A percentile compares a stretch with the other conserved stretches of the same genome.
Conservation (phyloP, 1,140 invertebrate genomes). For the Zelostemma sp. region DNA sequence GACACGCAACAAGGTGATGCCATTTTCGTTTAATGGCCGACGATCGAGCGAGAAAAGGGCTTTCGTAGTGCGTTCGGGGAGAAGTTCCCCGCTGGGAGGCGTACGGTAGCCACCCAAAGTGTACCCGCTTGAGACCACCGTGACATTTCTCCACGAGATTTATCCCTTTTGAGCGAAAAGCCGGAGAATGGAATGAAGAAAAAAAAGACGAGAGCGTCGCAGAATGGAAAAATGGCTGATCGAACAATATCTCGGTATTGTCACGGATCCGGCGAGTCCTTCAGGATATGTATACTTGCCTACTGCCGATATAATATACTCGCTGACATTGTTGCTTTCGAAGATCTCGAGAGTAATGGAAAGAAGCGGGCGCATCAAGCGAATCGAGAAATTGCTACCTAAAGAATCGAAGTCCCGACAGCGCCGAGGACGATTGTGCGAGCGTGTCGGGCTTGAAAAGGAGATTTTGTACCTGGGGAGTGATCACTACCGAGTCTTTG, state of each 20-base stretch:
- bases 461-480: slow-evolving; percentile 47
- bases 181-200: slow-evolving; percentile 11
- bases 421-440: slow-evolving; percentile 22
- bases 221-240: slow-evolving; percentile 24
- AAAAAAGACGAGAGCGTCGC: slow-evolving; percentile 21
- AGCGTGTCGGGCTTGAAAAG: slow-evolving; percentile 49
- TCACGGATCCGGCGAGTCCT: slow-evolving; percentile 14
- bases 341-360: slow-evolving; percentile 14
- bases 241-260: slow-evolving; percentile 14
- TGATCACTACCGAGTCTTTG: slow-evolving; percentile 49
- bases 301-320: slow-evolving; percentile 29
- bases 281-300: slow-evolving; percentile 24
- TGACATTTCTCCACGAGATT: slow-evolving; percentile 57
- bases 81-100: slow-evolving; percentile 48
- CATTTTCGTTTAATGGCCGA: slow-evolving; percentile 5
- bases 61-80: slow-evolving; percentile 21
- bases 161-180: slow-evolving; percentile 48
- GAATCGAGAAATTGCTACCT: slow-evolving; percentile 50
- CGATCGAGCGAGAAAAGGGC: slow-evolving; percentile 19
- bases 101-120: slow-evolving; percentile 59
- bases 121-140: slow-evolving; percentile 59
- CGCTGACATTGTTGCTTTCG: slow-evolving; percentile 17
- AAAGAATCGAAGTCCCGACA: slow-evolving; percentile 16
- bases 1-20: slow-evolving; percentile 22
- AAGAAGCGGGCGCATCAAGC: slow-evolving; percentile 25